A percentile compares a stretch with the other conserved stretches of the same genome.
Conservation (phyloP, 2,113 vertebrate species). For the Physeter macrocephalus region DNA sequence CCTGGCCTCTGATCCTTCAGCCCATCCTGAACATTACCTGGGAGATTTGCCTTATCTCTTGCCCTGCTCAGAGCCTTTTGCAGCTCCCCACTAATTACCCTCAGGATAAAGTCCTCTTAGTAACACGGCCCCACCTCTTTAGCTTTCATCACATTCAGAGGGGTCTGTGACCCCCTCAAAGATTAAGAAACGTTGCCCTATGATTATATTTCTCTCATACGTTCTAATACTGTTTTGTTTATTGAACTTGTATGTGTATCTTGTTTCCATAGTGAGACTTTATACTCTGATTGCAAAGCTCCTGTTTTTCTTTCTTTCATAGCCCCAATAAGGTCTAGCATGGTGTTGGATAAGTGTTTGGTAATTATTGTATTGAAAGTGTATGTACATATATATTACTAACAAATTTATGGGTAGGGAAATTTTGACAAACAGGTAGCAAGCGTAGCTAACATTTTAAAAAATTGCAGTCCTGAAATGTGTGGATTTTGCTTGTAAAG, state of each 20-base stretch:
- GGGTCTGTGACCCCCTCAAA: background rate
- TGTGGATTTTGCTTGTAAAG: background rate
- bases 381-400: background rate
- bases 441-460: background rate
- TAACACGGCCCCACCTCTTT: background rate
- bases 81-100: background rate
- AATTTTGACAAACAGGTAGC: background rate
- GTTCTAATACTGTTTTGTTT: background rate
- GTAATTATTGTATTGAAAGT: background rate
- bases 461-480: background rate
- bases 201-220: background rate
- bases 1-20: background rate
- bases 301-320: background rate
- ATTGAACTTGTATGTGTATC: background rate
- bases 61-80: background rate
- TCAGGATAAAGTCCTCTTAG: background rate
- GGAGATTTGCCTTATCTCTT: background rate
- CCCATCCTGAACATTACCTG: background rate
- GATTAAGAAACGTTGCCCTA: background rate
- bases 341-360: background rate
- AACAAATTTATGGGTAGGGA: background rate
- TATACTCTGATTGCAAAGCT: background rate
- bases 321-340: background rate
- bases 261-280: background rate
- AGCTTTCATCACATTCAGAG: background rate